Evolutionary conservation across 2,797 vertebrate genomes (phyloP), one percentile per base, ranked within the genome.

Genomic region (Parambassis ranga): DNA sequence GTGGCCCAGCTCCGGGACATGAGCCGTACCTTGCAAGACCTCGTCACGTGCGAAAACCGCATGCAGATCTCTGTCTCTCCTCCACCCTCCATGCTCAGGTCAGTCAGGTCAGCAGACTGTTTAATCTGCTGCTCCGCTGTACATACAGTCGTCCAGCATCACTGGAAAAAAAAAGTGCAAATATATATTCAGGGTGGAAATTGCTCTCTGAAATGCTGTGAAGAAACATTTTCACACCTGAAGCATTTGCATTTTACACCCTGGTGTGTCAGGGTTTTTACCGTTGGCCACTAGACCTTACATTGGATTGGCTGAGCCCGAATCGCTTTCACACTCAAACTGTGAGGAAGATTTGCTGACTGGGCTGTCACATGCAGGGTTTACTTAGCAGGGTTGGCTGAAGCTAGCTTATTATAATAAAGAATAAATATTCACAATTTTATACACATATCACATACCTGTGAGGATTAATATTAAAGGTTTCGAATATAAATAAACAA

Each of bases 21-120:
- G 77, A 86, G 73, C 75, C 82, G 83, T 36, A 92, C 87, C 28
- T 65, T 95, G 89, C 87, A 89, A 38, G 94, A 95, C 52, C 90
- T 92, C 4, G 60, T 93, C 74, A 55, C 85, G 10, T 93, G 87
- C 0, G 90, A 94, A 6, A 84, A 65, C 87, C 90, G 82, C 64
- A 65, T 82, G 15, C 89, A 87, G 20, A 85, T 92, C 77, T 66
- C 27, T 0, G 57, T 90, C 44, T 91, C 91, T 39, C 89, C 92
- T 19, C 90, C 94, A 0, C 79, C 88, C 11, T 47, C 87, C 26
- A 19, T 92, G 26, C 89, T 88, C 81, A 96, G 96, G 96, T 96
- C 41, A 82, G 83, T 5, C n/a, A n/a, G n/a, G 1, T 23, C 47
- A 26, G 0, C 36, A 11, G 23, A 20, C 44, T 50, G 6, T 46